Conservation (phyloP, 1,140 invertebrate species). For the Dreissena rostriformis region DNA sequence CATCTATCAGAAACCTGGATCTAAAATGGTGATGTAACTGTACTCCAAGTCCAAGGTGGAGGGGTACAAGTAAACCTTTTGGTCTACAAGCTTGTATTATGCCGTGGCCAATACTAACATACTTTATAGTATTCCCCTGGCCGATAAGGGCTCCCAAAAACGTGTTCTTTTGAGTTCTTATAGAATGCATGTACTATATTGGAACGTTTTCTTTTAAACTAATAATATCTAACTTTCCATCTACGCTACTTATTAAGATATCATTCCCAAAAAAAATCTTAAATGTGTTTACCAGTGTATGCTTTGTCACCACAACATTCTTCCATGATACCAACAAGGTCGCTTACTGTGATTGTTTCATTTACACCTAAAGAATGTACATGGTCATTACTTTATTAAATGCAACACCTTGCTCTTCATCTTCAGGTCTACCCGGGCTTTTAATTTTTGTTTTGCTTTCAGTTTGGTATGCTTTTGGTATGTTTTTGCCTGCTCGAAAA, state of each 20-base stretch:
- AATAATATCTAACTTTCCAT: constrained; percentile 37
- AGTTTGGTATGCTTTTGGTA: background rate
- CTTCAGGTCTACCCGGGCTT: no score
- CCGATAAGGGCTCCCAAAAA: constrained; percentile 18
- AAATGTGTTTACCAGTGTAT: constrained; percentile 43
- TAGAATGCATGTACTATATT: constrained; percentile 46
- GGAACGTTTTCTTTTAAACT: constrained; percentile 29
- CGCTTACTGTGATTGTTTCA: no score
- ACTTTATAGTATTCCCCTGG: constrained; percentile 11
- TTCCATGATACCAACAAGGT: background rate
- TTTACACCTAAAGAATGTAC: no score
- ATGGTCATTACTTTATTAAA: no score
- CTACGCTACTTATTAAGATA: constrained; percentile 29
- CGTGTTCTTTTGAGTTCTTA: constrained; percentile 7
- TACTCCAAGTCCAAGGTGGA: constrained; percentile 68
- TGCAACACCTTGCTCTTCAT: no score
- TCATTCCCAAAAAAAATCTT: constrained; percentile 35
- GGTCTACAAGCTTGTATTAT: constrained; percentile 55
- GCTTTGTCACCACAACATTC: constrained; percentile 22
- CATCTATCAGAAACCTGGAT: constrained; percentile 64
- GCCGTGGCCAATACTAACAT: constrained; percentile 46
- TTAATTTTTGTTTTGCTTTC: background rate
- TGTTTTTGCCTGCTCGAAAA: no score
- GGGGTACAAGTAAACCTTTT: constrained; percentile 50
- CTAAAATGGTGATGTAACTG: constrained; percentile 68